These are phyloP conservation scores for Anthopleura xanthogrammica DNA, from an alignment of 92 coral and sea anemone genomes.

Conservation along the genomic window DNA sequence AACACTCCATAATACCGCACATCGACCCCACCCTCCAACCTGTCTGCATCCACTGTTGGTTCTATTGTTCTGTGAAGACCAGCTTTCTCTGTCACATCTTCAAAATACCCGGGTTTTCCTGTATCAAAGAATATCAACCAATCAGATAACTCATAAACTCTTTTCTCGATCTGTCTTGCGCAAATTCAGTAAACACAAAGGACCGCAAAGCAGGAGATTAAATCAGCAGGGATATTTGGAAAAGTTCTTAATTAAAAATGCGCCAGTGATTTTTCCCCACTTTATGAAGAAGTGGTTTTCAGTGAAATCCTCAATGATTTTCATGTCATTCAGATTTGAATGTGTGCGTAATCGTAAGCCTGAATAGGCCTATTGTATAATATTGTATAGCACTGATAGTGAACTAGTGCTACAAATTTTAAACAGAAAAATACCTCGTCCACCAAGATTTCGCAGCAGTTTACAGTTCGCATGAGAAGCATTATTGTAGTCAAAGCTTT, in stretches of 20 bases:
- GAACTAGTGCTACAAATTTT: background rate
- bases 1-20: slow-evolving; percentile 81
- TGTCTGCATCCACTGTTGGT: slow-evolving; percentile 87
- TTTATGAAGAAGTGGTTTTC: too few species aligned
- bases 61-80: slow-evolving; percentile 66
- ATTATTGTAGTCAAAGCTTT: slow-evolving; percentile 89
- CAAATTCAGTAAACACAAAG: too few species aligned
- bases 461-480: slow-evolving; percentile 76
- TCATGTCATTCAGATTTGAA: too few species aligned
- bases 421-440: slow-evolving; percentile 49
- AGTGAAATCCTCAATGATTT: too few species aligned
- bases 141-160: too few species aligned
- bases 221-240: too few species aligned
- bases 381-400: slow-evolving; percentile 7
- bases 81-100: slow-evolving; percentile 87
- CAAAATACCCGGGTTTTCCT: slow-evolving; percentile 86
- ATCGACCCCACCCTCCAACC: slow-evolving; percentile 82
- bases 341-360: too few species aligned
- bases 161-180: too few species aligned
- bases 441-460: slow-evolving; percentile 89
- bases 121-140: background rate
- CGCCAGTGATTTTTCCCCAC: too few species aligned
- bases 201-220: too few species aligned
- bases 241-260: too few species aligned
- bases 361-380: too few species aligned